Conservation (phyloP, 2,113 vertebrate genomes). For the Chaetura pelagica region DNA sequence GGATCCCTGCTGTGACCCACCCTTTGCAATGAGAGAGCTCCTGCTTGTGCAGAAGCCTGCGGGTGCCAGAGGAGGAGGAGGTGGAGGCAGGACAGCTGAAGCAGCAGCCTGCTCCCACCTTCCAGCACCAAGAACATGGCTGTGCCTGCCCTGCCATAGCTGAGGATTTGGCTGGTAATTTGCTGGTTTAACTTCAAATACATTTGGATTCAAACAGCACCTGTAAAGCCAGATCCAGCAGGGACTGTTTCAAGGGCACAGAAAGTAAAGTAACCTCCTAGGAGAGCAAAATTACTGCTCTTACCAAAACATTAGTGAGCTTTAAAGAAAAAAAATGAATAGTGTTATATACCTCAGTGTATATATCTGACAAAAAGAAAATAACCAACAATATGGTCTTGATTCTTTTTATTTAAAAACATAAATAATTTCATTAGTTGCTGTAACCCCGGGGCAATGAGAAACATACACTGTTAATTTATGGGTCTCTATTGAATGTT, state of each 20-base stretch:
- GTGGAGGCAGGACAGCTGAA: background rate
- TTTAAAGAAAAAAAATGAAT: background rate
- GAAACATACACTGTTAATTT: slow-evolving; percentile 57
- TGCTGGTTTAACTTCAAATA: background rate
- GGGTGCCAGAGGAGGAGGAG: background rate
- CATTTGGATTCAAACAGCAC: background rate
- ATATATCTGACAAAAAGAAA: background rate
- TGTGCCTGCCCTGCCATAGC: background rate
- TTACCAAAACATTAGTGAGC: background rate
- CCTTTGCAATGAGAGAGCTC: background rate
- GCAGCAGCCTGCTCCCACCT: background rate
- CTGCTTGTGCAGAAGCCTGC: background rate
- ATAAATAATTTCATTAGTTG: background rate
- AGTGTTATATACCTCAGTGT: background rate
- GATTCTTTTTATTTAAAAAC: background rate
- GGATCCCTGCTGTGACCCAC: background rate
- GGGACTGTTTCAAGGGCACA: background rate
- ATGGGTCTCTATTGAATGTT: slow-evolving; percentile 41
- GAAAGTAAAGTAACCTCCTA: background rate
- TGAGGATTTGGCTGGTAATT: background rate
- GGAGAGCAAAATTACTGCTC: background rate
- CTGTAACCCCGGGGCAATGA: background rate
- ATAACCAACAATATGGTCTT: background rate
- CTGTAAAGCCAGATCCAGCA: background rate
- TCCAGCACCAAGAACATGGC: background rate